phyloP scores from a whole-genome alignment of 2,797 vertebrate species.

The Epinephelus coioides region DNA sequence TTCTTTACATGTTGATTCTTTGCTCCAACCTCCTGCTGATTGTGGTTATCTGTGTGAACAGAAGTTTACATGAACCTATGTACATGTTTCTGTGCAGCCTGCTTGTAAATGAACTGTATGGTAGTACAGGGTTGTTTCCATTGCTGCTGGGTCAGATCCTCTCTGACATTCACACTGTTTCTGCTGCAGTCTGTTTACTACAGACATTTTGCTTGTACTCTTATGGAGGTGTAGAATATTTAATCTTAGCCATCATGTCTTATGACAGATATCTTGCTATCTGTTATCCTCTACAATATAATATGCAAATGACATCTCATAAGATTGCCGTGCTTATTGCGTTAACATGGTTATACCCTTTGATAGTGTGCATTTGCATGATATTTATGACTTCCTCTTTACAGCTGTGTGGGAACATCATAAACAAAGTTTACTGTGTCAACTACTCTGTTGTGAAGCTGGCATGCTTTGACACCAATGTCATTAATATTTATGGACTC shows the following conservation, averaged over 20 bases:
- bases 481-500: constrained; percentile 42
- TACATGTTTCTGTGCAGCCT: too few species aligned
- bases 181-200: too few species aligned
- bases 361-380: neutral
- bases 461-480: constrained; percentile 39
- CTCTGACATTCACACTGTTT: too few species aligned
- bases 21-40: neutral
- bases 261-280: neutral
- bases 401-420: too few species aligned
- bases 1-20: neutral
- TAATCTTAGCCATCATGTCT: neutral
- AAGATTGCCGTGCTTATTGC: neutral
- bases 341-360: neutral
- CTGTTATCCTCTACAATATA: neutral
- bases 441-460: constrained; percentile 34
- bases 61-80: neutral
- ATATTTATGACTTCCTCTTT: too few species aligned
- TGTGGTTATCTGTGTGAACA: constrained; percentile 1
- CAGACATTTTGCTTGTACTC: too few species aligned
- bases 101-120: too few species aligned
- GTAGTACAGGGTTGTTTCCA: too few species aligned
- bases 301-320: neutral
- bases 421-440: too few species aligned
- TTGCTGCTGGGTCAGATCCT: too few species aligned
- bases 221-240: neutral